These are phyloP conservation scores for Mythimna impura DNA, from an alignment of 2,888 invertebrate species.

Conservation along the genomic window DNA sequence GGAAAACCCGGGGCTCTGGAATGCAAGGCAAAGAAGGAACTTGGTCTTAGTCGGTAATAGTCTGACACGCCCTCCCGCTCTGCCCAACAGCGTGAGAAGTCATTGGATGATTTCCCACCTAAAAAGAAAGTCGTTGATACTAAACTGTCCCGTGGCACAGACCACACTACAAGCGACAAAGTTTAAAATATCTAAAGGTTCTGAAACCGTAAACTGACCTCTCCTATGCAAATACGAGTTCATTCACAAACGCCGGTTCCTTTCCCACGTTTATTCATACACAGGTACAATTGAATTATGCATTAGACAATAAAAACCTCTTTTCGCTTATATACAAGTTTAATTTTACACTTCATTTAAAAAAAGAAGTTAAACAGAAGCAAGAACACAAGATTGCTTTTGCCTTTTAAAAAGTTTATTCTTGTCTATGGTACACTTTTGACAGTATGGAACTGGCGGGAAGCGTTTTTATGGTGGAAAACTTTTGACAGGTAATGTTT, in stretches of 20 bases:
- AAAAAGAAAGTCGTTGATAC: not conserved
- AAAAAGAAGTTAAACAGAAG: slow-evolving; percentile 22
- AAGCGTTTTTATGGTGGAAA: slow-evolving; percentile 54
- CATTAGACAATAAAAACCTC: slow-evolving; percentile 58
- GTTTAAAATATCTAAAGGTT: slow-evolving; percentile 14
- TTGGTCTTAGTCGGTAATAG: no score
- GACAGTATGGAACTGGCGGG: slow-evolving; percentile 61
- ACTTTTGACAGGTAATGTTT: slow-evolving; percentile 1
- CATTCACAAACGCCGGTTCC: slow-evolving; percentile 47
- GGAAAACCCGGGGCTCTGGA: no score
- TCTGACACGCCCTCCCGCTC: no score
- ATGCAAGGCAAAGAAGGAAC: no score
- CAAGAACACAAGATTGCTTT: slow-evolving; percentile 42
- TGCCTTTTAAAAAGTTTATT: slow-evolving; percentile 28
- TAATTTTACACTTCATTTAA: slow-evolving; percentile 30
- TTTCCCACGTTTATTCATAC: slow-evolving; percentile 59
- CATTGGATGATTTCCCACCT: no score
- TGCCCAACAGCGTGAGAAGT: no score
- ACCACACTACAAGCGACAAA: slow-evolving; percentile 9
- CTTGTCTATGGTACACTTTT: slow-evolving; percentile 54
- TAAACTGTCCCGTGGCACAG: not conserved
- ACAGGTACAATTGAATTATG: slow-evolving; percentile 59
- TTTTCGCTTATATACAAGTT: slow-evolving; percentile 39
- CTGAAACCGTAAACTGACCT: slow-evolving; percentile 38
- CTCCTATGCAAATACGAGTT: slow-evolving; percentile 42